Conservation (phyloP, 2,113 vertebrate genomes). For the Pseudopodoces humilis region DNA sequence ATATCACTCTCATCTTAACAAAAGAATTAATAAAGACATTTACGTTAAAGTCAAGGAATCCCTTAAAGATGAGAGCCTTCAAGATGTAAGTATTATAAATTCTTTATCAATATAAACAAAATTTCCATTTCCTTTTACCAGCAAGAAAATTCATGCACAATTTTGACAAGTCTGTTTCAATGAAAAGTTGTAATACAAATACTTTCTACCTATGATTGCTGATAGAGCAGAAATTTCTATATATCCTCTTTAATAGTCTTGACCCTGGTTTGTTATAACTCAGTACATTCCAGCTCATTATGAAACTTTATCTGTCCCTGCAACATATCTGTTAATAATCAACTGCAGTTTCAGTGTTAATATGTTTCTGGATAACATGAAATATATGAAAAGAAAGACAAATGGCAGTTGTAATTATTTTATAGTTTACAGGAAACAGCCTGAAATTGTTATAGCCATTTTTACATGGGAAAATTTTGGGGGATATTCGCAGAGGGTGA, state of each 20-base stretch:
- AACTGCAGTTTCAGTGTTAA: background rate
- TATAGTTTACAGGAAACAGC: background rate
- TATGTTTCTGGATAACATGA: background rate
- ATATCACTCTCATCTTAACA: background rate
- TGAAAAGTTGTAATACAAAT: background rate
- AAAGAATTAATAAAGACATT: background rate
- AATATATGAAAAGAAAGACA: background rate
- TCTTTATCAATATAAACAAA: background rate
- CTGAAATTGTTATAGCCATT: conserved; percentile 10
- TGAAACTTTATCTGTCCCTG: background rate
- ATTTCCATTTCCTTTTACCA: background rate
- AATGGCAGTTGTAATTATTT: background rate
- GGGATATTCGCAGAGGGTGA: background rate
- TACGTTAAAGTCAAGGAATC: background rate
- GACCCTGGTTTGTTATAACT: background rate
- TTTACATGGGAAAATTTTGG: conserved; percentile 24
- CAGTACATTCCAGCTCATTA: background rate
- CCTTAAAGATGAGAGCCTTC: background rate
- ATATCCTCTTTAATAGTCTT: background rate
- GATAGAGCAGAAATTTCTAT: background rate
- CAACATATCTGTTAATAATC: conserved; percentile 4
- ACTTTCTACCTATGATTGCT: background rate
- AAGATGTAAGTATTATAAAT: background rate
- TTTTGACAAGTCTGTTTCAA: background rate
- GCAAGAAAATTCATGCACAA: background rate